Base-by-base conservation (phyloP, 2,797 vertebrate genomes). In the Melanotaenia boesemani region DNA sequence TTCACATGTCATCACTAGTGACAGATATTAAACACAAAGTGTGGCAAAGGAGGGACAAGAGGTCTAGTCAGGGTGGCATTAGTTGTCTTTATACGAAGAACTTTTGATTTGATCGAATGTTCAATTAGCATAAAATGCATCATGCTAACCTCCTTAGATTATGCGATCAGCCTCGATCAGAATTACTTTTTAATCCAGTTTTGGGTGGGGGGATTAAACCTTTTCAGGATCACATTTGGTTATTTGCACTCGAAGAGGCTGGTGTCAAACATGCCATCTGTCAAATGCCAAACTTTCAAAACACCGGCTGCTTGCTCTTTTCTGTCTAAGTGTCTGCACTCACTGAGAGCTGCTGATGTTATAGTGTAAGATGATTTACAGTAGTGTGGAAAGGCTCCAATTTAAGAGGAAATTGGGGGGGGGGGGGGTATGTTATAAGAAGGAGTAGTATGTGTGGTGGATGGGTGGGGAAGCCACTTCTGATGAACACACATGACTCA, bases 341-440 rank as follows among this genome's bases (percentile, higher is more conserved):
- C n/a, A 2, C 58, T 68, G 72, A 30, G 72, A 86, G 72, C 63
- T 39, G 71, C 69, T 75, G 67, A 67, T 58, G 82, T 41, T 74
- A 72, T 64, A 15, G 44, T 15, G 26, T 60, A 5, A 68, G 66
- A 77, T 90, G 86, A 92, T 88, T 92, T 88, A 90, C 64, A 76
- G 72, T 36, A 6, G 75, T 2, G 63, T 79, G 72, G 73, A 86
- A 82, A 77, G 71, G 63, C 77, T 52, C 2, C 0, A 20, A 60
- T 69, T 82, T 87, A 91, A 90, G n/a, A 6, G 80, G 84, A 91
- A 72, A 80, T 80, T 7, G 44, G 1, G 66, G 44, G 69, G 3
- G 6, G 41, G 48, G 5, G 11, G 12, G 73, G 88, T 85, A 83
- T 54, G 59, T 83, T 88, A 78, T 34, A 55, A 72, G 58, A 55